These are phyloP conservation scores for Campaea margaritaria DNA, from an alignment of 2,888 invertebrate genomes.

Conservation along the genomic window DNA sequence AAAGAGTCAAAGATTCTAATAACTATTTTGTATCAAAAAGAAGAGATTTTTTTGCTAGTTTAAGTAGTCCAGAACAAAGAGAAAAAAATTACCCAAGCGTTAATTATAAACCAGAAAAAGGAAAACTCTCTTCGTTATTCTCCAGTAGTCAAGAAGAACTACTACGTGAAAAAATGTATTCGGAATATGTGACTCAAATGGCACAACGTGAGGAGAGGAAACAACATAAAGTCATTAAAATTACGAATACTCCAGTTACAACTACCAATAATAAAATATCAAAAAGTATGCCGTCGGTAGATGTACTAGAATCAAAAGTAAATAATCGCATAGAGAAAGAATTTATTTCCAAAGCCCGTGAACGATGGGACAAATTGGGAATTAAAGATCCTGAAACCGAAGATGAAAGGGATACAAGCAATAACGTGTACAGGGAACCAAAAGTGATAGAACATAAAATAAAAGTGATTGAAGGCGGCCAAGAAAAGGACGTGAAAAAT, in stretches of 20 bases:
- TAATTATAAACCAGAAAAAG: slow-evolving; percentile 42
- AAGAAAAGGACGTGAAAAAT: slow-evolving; percentile 86
- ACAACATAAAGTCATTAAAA: slow-evolving; percentile 92
- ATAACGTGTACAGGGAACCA: slow-evolving; percentile 70
- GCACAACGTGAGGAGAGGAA: slow-evolving; percentile 91
- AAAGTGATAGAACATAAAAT: slow-evolving; percentile 80
- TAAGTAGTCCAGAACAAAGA: slow-evolving; percentile 21
- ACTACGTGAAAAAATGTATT: slow-evolving; percentile 92
- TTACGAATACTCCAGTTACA: slow-evolving; percentile 84
- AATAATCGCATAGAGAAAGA: slow-evolving; percentile 88
- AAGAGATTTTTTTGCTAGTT: slow-evolving; percentile 69
- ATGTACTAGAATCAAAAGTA: slow-evolving; percentile 69
- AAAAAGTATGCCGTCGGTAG: slow-evolving; percentile 71
- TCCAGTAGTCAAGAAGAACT: slow-evolving; percentile 89
- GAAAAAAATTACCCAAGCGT: slow-evolving; percentile 2
- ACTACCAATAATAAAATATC: slow-evolving; percentile 59
- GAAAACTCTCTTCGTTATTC: slow-evolving; percentile 69
- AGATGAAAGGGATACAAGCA: slow-evolving; percentile 78
- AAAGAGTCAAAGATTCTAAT: slow-evolving; percentile 56
- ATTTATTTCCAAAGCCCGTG: slow-evolving; percentile 91
- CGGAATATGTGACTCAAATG: slow-evolving; percentile 92
- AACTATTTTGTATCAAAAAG: slow-evolving; percentile 75
- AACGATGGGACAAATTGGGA: slow-evolving; percentile 88
- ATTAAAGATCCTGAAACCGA: slow-evolving; percentile 88
- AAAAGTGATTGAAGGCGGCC: slow-evolving; percentile 88